Conservation (phyloP, 2,113 vertebrate genomes). For the Larimichthys crocea region DNA sequence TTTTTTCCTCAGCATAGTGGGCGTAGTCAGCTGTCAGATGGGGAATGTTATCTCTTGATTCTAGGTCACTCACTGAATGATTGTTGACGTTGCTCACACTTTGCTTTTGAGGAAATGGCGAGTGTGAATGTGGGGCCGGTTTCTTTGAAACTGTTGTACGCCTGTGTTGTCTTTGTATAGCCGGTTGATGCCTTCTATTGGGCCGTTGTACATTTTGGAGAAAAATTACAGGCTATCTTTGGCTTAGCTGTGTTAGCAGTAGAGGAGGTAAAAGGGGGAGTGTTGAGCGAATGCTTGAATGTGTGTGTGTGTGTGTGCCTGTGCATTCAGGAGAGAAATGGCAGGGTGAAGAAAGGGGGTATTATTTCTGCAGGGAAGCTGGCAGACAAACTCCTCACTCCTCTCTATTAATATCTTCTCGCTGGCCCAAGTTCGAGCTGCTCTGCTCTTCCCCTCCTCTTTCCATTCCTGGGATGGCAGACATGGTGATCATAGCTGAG, state of each 20-base stretch:
- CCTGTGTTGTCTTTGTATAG: background rate
- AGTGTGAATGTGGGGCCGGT: background rate
- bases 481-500: constrained; percentile 73
- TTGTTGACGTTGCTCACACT: constrained; percentile 33
- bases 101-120: constrained; percentile 56
- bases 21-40: constrained; percentile 22
- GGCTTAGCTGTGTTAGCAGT: background rate
- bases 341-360: constrained; percentile 50
- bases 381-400: constrained; percentile 44
- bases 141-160: background rate
- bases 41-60: constrained; percentile 49
- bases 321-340: constrained; percentile 44
- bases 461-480: constrained; percentile 75
- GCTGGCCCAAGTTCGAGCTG: constrained; percentile 35
- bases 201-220: constrained; percentile 6
- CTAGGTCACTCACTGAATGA: constrained; percentile 45
- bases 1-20: constrained; percentile 42
- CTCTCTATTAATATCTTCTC: constrained; percentile 69
- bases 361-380: constrained; percentile 59
- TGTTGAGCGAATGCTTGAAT: constrained; percentile 10
- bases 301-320: background rate
- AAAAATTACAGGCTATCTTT: constrained; percentile 16
- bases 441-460: constrained; percentile 30
- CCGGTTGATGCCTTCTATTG: background rate
- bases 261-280: constrained; percentile 27